Percentiles rank a stretch among this genome's conserved stretches.
phyloP scores from a whole-genome alignment of 1,140 invertebrate species.

The Drosophila sturtevanti region DNA sequence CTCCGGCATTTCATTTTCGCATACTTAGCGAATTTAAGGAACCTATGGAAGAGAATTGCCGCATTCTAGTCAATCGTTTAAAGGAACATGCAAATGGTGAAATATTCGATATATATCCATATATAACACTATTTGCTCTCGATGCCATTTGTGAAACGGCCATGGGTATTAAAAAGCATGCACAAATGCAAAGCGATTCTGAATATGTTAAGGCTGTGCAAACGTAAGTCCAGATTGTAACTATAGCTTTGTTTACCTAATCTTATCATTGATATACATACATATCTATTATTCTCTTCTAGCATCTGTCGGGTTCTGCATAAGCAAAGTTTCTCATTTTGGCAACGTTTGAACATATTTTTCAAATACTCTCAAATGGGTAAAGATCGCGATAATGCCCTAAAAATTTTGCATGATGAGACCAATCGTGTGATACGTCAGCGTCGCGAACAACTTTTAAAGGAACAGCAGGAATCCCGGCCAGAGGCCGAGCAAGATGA shows the following conservation, averaged over 20 bases:
- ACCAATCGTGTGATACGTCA: constrained; percentile 70
- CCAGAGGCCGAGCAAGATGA: constrained; percentile 36
- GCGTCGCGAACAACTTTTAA: constrained; percentile 56
- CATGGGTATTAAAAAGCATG: constrained; percentile 89
- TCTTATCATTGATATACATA: no score
- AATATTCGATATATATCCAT: constrained; percentile 86
- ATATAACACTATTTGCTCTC: constrained; percentile 89
- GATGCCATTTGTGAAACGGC: constrained; percentile 92
- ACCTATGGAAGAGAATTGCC: constrained; percentile 84
- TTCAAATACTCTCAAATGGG: constrained; percentile 83
- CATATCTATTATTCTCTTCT: background rate
- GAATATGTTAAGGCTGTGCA: constrained; percentile 86
- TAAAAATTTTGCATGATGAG: constrained; percentile 66
- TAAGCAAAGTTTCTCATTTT: constrained; percentile 85
- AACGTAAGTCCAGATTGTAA: no score
- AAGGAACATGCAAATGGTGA: constrained; percentile 65
- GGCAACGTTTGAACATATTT: constrained; percentile 84
- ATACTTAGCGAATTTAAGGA: constrained; percentile 91
- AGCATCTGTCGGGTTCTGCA: constrained; percentile 82
- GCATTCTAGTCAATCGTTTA: constrained; percentile 72
- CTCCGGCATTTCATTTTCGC: constrained; percentile 95
- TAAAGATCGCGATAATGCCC: constrained; percentile 35
- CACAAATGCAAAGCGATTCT: constrained; percentile 84
- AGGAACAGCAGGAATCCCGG: constrained; percentile 36
- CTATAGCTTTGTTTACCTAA: no score